Evolutionary conservation across 2,888 invertebrate species (phyloP).

Genomic region (Caenorhabditis zanzibari): DNA sequence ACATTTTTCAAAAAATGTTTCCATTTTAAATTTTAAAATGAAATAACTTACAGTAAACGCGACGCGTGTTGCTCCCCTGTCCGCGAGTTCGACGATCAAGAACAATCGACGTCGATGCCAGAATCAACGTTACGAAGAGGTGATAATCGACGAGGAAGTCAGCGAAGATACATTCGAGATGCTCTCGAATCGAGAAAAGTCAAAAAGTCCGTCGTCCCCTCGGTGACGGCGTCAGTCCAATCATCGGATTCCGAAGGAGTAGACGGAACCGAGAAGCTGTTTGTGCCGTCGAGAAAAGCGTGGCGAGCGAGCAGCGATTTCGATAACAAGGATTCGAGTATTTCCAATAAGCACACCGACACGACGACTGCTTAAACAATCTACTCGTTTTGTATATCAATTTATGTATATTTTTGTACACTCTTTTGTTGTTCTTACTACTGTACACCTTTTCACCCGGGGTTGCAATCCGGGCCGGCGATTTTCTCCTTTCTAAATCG

Average conservation of each 20-base stretch:
- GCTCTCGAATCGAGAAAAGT: constrained; percentile 31
- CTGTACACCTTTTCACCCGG: neutral
- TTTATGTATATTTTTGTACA: constrained; percentile 49
- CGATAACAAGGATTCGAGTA: constrained; percentile 72
- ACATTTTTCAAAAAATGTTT: too few relatives aligned
- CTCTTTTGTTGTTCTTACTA: neutral
- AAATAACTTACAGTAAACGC: constrained; percentile 73
- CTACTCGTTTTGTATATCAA: constrained; percentile 21
- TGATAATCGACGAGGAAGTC: constrained; percentile 37
- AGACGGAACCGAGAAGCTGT: constrained; percentile 76
- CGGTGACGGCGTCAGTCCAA: constrained; percentile 3
- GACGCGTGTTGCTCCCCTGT: constrained; percentile 82
- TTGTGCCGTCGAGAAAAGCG: constrained; percentile 75
- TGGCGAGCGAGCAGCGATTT: constrained; percentile 75
- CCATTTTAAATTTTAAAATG: too few relatives aligned
- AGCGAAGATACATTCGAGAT: constrained; percentile 41
- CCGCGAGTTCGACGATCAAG: constrained; percentile 56
- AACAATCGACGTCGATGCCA: neutral
- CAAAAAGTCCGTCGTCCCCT: constrained; percentile 28
- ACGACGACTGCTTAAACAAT: constrained; percentile 46
- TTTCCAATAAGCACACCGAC: constrained; percentile 13
- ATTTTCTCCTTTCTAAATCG: too few relatives aligned
- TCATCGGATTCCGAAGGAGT: constrained; percentile 77
- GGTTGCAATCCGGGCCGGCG: too few relatives aligned
- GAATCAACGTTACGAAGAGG: constrained; percentile 4